Conservation (phyloP, 2,888 invertebrate species). For the Endomychus coccineus region DNA sequence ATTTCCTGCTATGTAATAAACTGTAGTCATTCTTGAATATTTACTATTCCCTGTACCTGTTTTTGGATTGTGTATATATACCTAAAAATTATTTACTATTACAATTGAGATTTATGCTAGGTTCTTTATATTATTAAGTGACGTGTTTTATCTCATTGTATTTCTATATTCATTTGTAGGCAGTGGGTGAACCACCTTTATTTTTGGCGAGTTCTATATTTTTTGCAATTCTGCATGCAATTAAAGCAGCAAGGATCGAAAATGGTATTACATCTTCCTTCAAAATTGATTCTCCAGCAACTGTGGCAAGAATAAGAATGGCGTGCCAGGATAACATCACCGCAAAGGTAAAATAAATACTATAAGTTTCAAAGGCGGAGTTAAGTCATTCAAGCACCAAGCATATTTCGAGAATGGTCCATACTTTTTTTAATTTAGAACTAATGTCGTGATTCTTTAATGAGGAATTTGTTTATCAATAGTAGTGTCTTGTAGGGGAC, state of each 20-base stretch:
- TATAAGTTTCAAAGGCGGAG: too few species aligned
- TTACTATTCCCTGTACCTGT: constrained; percentile 1
- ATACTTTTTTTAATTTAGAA: too few species aligned
- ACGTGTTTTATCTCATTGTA: too few species aligned
- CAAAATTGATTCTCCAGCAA: constrained; percentile 74
- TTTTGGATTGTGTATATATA: constrained; percentile 40
- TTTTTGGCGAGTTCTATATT: constrained; percentile 82
- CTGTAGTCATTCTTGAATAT: too few species aligned
- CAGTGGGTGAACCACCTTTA: constrained; percentile 91
- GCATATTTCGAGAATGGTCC: too few species aligned
- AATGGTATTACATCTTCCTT: constrained; percentile 56
- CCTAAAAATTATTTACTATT: constrained; percentile 5
- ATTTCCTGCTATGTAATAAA: too few species aligned
- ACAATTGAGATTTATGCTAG: too few species aligned
- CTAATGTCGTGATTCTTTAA: too few species aligned
- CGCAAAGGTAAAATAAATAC: constrained; percentile 51
- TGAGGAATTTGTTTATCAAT: too few species aligned
- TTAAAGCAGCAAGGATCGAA: constrained; percentile 68
- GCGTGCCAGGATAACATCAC: constrained; percentile 81
- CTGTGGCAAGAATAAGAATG: constrained; percentile 81
- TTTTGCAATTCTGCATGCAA: constrained; percentile 86
- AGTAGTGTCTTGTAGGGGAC: too few species aligned
- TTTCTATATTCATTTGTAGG: constrained; percentile 50
- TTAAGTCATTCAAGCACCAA: too few species aligned
- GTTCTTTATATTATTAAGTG: too few species aligned